phyloP scores from a whole-genome alignment of 37 sponge, comb jelly and placozoan species.

The Beroe ovata region DNA sequence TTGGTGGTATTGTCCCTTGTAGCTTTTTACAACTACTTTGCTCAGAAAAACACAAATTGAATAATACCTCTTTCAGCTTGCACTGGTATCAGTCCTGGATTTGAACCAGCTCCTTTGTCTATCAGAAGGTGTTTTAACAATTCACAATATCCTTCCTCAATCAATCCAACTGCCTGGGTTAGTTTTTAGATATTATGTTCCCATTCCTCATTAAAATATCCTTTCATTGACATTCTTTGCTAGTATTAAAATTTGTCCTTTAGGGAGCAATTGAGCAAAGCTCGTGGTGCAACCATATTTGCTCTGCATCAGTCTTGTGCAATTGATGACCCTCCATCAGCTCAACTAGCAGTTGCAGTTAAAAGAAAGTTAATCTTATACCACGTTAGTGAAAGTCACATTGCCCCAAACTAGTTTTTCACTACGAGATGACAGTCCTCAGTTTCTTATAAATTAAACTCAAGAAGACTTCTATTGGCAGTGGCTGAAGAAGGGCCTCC shows the following conservation, averaged over 20 bases:
- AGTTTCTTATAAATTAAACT: too few species aligned
- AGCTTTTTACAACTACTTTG: too few species aligned
- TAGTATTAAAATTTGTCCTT: too few species aligned
- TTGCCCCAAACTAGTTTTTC: too few species aligned
- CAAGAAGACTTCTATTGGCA: too few species aligned
- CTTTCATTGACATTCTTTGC: not conserved
- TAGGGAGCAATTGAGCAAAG: not conserved
- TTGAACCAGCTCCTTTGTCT: not conserved
- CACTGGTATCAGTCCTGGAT: not conserved
- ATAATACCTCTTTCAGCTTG: conserved; percentile 7
- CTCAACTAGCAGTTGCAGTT: conserved; percentile 14
- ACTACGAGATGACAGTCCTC: too few species aligned
- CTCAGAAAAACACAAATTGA: too few species aligned
- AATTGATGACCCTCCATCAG: not conserved
- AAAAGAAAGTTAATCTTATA: conserved; percentile 6
- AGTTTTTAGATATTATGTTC: not conserved
- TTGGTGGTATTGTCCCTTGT: too few species aligned
- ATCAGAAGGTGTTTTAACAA: conserved; percentile 1
- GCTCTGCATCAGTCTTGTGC: conserved; percentile 30
- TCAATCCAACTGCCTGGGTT: conserved; percentile 10
- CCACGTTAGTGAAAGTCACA: conserved; percentile 32
- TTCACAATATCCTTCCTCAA: not conserved
- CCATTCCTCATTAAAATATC: not conserved
- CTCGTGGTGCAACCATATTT: conserved; percentile 25
- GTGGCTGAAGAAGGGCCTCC: conserved; percentile 59